Evolutionary conservation across 1,140 invertebrate genomes (phyloP).

Genomic region (Drosophila bocqueti): DNA sequence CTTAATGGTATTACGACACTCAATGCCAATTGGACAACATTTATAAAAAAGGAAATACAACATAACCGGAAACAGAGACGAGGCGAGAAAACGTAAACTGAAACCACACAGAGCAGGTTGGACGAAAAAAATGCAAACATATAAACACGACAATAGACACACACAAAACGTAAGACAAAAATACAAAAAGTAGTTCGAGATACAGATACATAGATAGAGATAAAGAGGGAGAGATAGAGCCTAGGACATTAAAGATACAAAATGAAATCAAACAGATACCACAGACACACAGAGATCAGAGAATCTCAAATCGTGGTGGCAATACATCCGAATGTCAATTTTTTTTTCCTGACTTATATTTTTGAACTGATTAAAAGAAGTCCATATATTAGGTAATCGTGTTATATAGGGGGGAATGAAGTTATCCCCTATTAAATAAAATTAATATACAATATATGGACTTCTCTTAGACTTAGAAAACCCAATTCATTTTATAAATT

Average conservation of each 20-base stretch:
- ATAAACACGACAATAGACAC: constrained; percentile 36
- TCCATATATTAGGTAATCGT: neutral
- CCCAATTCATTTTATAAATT: neutral
- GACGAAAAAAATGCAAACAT: constrained; percentile 53
- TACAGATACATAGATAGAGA: constrained; percentile 20
- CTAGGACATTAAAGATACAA: constrained; percentile 31
- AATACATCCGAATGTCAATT: constrained; percentile 76
- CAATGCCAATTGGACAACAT: constrained; percentile 74
- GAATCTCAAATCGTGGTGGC: constrained; percentile 12
- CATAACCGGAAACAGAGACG: constrained; percentile 42
- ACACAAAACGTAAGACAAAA: constrained; percentile 20
- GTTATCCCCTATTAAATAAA: too few species aligned
- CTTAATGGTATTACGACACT: constrained; percentile 58
- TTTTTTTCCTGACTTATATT: constrained; percentile 22
- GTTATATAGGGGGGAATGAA: too few species aligned
- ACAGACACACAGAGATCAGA: constrained; percentile 26
- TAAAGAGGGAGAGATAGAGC: constrained; percentile 22
- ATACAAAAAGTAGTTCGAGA: constrained; percentile 27
- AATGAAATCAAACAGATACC: constrained; percentile 20
- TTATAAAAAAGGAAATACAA: constrained; percentile 46
- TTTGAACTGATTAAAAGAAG: constrained; percentile 11
- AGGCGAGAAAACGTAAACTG: constrained; percentile 25
- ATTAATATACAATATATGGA: neutral
- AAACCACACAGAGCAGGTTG: constrained; percentile 45
- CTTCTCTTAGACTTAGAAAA: neutral